Conservation (phyloP, 2,888 invertebrate species). For the Pterostichus madidus region DNA sequence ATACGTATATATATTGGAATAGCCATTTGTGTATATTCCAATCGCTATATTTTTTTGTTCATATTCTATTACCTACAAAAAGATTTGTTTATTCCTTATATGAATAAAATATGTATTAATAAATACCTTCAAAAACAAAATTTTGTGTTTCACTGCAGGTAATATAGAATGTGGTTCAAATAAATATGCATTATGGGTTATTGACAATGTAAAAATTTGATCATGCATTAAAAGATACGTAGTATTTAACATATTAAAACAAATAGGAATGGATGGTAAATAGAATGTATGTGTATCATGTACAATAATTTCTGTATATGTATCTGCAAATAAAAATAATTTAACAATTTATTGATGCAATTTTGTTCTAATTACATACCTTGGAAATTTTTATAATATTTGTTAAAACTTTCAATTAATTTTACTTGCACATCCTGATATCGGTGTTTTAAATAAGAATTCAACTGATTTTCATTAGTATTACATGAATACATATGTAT, state of each 20-base stretch:
- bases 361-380: constrained; percentile 22
- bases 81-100: not conserved
- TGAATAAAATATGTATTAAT: not conserved
- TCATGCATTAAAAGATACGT: constrained; percentile 46
- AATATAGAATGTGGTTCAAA: constrained; percentile 48
- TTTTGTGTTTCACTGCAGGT: constrained; percentile 15
- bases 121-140: constrained; percentile 43
- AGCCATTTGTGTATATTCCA: constrained; percentile 30
- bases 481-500: constrained; percentile 19
- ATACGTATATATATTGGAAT: constrained; percentile 23
- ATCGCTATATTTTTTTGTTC: not conserved
- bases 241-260: constrained; percentile 52
- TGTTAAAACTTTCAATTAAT: constrained; percentile 39
- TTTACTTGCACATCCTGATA: constrained; percentile 27
- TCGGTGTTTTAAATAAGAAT: constrained; percentile 29
- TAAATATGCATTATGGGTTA: constrained; percentile 6
- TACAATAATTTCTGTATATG: constrained; percentile 5
- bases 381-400: constrained; percentile 34
- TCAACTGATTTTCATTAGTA: constrained; percentile 22
- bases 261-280: constrained; percentile 32
- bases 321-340: constrained; percentile 24
- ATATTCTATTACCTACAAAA: constrained; percentile 36
- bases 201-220: constrained; percentile 40
- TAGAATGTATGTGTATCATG: constrained; percentile 22
- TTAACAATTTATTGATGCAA: not conserved